phyloP scores from a whole-genome alignment of 2,888 invertebrate species.

The Drosophila mimetica region DNA sequence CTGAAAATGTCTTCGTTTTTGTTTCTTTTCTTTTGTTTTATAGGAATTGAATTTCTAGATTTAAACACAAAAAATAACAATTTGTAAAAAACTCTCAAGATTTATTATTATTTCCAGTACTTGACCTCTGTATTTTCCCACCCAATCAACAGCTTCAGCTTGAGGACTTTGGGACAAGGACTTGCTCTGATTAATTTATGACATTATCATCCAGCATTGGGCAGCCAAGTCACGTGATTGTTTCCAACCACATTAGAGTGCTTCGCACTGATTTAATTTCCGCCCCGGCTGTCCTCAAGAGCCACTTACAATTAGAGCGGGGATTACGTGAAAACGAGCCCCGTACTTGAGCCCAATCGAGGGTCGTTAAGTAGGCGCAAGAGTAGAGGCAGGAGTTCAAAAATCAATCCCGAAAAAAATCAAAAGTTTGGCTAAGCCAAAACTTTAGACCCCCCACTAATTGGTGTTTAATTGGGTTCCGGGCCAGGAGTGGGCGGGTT shows the following conservation, averaged over 20 bases:
- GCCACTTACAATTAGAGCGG: conserved; percentile 32
- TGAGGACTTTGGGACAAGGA: not conserved
- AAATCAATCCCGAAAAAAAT: conserved; percentile 33
- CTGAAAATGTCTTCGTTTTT: too few species aligned
- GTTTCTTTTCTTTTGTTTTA: too few species aligned
- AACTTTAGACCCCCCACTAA: conserved; percentile 28
- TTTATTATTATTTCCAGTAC: not conserved
- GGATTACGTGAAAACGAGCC: conserved; percentile 37
- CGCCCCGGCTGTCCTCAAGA: conserved; percentile 13
- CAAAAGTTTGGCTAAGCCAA: conserved; percentile 30
- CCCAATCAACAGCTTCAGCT: conserved; percentile 51
- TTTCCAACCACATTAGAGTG: conserved; percentile 44
- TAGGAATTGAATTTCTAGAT: too few species aligned
- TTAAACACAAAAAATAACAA: too few species aligned
- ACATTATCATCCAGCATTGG: conserved; percentile 43
- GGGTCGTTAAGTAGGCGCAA: conserved; percentile 25
- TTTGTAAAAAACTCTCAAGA: too few species aligned
- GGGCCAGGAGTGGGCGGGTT: not conserved
- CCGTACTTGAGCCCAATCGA: conserved; percentile 1
- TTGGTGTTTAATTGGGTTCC: conserved; percentile 34
- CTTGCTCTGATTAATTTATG: conserved; percentile 42
- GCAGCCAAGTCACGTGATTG: conserved; percentile 58
- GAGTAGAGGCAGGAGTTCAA: conserved; percentile 8
- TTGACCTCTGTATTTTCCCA: conserved; percentile 19
- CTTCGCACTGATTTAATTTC: conserved; percentile 52